Conservation (phyloP, 2,888 invertebrate species). For the Pardosa pseudoannulata region DNA sequence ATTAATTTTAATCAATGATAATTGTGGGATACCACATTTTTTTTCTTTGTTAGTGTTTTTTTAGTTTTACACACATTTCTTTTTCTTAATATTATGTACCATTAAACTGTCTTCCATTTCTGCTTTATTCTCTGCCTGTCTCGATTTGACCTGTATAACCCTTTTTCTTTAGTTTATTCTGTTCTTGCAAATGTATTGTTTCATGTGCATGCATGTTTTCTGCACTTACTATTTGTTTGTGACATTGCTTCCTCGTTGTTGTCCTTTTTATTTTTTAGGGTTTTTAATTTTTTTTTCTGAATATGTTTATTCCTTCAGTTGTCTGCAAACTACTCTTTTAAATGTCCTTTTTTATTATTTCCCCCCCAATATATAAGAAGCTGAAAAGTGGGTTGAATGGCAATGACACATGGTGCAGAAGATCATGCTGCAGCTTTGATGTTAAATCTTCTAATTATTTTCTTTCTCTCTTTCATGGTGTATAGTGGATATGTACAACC, state of each 20-base stretch:
- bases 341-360: too few relatives aligned
- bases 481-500: conserved; percentile 67
- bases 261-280: conserved; percentile 25
- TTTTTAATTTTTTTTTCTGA: conserved; percentile 12
- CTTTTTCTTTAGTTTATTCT: conserved; percentile 51
- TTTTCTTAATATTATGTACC: too few relatives aligned
- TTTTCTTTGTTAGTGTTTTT: too few relatives aligned
- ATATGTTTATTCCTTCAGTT: conserved; percentile 1
- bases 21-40: too few relatives aligned
- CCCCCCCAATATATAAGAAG: too few relatives aligned
- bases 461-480: conserved; percentile 35
- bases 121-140: conserved; percentile 21
- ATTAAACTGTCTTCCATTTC: conserved; percentile 11
- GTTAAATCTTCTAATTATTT: conserved; percentile 39
- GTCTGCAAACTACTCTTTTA: not conserved
- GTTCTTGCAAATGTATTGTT: conserved; percentile 42
- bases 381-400: conserved; percentile 21
- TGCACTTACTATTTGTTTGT: conserved; percentile 65
- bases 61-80: too few relatives aligned
- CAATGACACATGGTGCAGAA: conserved; percentile 69
- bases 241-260: conserved; percentile 65
- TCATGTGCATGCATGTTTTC: conserved; percentile 67
- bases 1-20: too few relatives aligned
- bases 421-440: conserved; percentile 53
- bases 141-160: conserved; percentile 1